These are phyloP conservation scores for Drosophila setosimentum DNA, from an alignment of 2,888 invertebrate genomes.

Conservation along the genomic window DNA sequence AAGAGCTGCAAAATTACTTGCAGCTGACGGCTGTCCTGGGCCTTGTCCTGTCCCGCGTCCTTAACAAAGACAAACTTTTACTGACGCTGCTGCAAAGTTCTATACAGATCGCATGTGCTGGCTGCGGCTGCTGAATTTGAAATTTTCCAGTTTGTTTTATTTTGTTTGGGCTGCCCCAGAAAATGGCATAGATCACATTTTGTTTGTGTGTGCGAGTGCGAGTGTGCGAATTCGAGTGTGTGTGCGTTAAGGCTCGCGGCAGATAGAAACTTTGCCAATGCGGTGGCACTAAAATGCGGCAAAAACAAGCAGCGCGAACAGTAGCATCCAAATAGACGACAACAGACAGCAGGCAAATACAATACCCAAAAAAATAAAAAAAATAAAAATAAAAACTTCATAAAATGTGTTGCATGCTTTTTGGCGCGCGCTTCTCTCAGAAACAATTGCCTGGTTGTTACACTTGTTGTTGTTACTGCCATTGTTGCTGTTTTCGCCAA, in stretches of 20 bases:
- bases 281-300: slow-evolving; percentile 71
- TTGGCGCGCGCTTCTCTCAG: slow-evolving; percentile 51
- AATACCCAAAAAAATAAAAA: slow-evolving; percentile 21
- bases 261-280: slow-evolving; percentile 72
- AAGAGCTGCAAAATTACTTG: slow-evolving; percentile 75
- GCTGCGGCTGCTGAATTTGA: slow-evolving; percentile 77
- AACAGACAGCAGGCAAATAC: slow-evolving; percentile 38
- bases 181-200: slow-evolving; percentile 78
- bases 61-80: slow-evolving; percentile 73
- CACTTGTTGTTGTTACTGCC: slow-evolving; percentile 34
- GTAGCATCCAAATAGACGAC: slow-evolving; percentile 26
- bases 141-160: slow-evolving; percentile 71
- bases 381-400: slow-evolving; percentile 49
- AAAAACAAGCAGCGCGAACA: slow-evolving; percentile 67
- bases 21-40: slow-evolving; percentile 51
- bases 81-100: slow-evolving; percentile 48
- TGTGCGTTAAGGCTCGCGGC: slow-evolving; percentile 57
- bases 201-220: slow-evolving; percentile 13
- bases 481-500: slow-evolving; percentile 60
- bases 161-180: slow-evolving; percentile 55
- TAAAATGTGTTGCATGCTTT: slow-evolving; percentile 75
- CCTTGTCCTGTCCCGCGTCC: slow-evolving; percentile 38
- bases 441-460: slow-evolving; percentile 66
- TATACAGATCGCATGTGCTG: slow-evolving; percentile 71
- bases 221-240: slow-evolving; percentile 14